Evolutionary conservation across 2,113 vertebrate species (phyloP), one percentile per base, ranked within the genome.

Genomic region (Cyrtonyx montezumae): DNA sequence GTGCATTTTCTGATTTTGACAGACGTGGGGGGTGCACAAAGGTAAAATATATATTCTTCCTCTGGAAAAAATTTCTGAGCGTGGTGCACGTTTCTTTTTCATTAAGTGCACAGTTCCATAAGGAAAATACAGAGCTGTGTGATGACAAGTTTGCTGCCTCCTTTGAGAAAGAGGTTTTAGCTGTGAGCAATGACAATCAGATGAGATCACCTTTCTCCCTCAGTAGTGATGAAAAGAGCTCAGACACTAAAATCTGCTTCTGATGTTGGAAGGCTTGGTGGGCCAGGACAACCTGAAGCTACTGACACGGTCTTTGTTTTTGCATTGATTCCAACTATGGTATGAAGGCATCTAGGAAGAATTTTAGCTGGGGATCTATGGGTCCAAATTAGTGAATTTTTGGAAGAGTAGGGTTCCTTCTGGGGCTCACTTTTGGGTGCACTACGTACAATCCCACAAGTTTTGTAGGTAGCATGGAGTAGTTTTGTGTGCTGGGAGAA

Each of bases 101-200:
- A 70, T 45, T 19, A 9, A 28, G 43, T 80, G 37, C 43, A 61
- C 8, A 36, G 26, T 32, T 83, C 73, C 80, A 25, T 65, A 83
- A 91, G 88, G 79, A 87, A 96, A 97, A 85, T 79, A 68, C 43
- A 56, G 61, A 76, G 78, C 40, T 83, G 40, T 65, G 71, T 73
- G 73, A 81, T 94, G 84, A 92, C 89, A 94, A 92, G 78, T 83
- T 85, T 55, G 58, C 88, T 87, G 30, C 49, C 30, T 94, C 71
- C 13, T 55, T 84, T 93, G 93, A 92, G 79, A 88, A 70, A 78
- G 69, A 81, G 61, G 86, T 68, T 94, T 95, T 94, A 94, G 90
- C 96, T 96, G 65, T 91, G 90, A 94, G 93, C 95, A 88, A 66
- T 82, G 76, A 95, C 94, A 94, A 95, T 97, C 90, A 88, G 73